Evolutionary conservation across 2,888 invertebrate species (phyloP), one percentile per base, ranked within the genome.

Genomic region (Lasioglossum morio): DNA sequence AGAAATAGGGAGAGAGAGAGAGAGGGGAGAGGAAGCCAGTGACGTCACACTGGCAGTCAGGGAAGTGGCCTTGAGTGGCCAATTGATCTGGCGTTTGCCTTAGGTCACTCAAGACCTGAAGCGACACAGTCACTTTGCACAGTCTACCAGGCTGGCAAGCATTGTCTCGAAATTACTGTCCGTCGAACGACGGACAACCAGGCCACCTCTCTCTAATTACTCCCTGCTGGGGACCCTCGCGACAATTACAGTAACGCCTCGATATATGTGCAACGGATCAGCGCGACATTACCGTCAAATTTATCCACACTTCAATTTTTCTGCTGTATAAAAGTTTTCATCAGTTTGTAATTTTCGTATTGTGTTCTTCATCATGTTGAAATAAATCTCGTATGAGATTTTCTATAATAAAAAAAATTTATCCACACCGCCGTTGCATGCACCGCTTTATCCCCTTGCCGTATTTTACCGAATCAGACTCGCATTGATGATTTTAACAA

Each of bases 41-140:
- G 69, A 69, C 69, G 69, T 37, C 69, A 69, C 69, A 69, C 69
- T 40, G 23, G 69, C 69, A 37, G 69, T 69, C 69, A 69, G 69
- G 69, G 69, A 69, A 69, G 69, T 69, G 69, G 69, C 69, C 69
- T 69, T 69, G 69, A 69, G 69, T 69, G 69, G 69, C 37, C 69
- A 69, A 69, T 69, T 69, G 69, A 69, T 69, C 69, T 37, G 37
- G 69, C 69, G 69, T 69, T 69, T 34, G 69, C 69, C 37, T 69
- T 69, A 37, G 69, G 37, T 37, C 69, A 37, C 37, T 69, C 40
- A 23, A 69, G 69, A 69, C 37, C 69, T 23, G 34, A 69, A 37
- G 69, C 69, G 69, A 37, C 69, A 34, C 66, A 37, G 34, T 69
- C 69, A 69, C 69, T 66, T 34, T 66, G 34, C 34, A 66, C 69